phyloP scores from a whole-genome alignment of 2,797 vertebrate species.

The Parauchenoglanis punctatus region DNA sequence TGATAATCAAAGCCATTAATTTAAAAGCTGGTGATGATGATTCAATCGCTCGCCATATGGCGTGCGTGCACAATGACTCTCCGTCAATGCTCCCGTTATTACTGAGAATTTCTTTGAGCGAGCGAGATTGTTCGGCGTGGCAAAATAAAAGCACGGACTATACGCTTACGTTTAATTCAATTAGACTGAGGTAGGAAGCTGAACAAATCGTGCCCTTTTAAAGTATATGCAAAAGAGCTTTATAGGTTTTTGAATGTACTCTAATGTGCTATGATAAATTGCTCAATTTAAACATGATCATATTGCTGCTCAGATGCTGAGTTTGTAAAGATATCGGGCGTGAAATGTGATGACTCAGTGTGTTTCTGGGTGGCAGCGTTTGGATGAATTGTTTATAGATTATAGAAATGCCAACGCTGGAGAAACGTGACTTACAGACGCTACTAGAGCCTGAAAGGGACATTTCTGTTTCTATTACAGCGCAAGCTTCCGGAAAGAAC shows the following conservation, averaged over 20 bases:
- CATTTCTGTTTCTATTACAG: constrained; percentile 12
- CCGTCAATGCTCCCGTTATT: neutral
- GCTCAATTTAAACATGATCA: constrained; percentile 26
- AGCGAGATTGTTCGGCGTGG: neutral
- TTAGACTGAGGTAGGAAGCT: neutral
- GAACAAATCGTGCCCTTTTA: constrained; percentile 7
- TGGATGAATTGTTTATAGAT: constrained; percentile 26
- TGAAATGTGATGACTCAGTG: constrained; percentile 22
- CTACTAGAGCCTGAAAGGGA: constrained; percentile 23
- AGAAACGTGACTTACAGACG: constrained; percentile 17
- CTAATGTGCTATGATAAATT: constrained; percentile 21
- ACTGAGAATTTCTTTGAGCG: neutral
- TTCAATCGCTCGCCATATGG: constrained; percentile 18
- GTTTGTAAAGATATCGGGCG: constrained; percentile 17
- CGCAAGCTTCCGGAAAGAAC: neutral
- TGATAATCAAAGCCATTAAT: constrained; percentile 21
- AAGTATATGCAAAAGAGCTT: constrained; percentile 2
- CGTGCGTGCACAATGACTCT: neutral
- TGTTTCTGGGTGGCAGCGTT: constrained; percentile 17
- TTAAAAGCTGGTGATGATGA: constrained; percentile 22
- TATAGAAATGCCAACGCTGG: constrained; percentile 21
- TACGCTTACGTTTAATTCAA: neutral
- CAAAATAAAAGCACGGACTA: neutral
- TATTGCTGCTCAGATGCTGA: constrained; percentile 17
- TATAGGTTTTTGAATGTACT: neutral